Percentiles rank a stretch among this genome's conserved stretches.
Conservation (phyloP, 2,888 invertebrate species). For the Catotricha subobsoleta region DNA sequence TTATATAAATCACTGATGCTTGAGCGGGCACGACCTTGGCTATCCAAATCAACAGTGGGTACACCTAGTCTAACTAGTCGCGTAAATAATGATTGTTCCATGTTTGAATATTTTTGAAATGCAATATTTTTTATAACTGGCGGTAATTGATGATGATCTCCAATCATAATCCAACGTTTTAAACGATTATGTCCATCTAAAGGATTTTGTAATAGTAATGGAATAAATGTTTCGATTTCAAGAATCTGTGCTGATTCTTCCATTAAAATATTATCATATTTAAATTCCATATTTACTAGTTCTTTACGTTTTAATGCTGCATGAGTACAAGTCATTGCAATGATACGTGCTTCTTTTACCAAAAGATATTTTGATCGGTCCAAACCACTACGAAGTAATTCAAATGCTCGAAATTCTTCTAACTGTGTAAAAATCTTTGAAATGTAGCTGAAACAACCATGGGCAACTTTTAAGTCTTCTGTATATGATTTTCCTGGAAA, state of each 20-base stretch:
- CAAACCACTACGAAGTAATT: conserved; percentile 81
- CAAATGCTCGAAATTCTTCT: conserved; percentile 97
- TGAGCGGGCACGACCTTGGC: conserved; percentile 87
- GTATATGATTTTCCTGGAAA: conserved; percentile 62
- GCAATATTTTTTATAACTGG: conserved; percentile 99
- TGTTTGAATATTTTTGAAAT: conserved; percentile 98
- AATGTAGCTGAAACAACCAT: conserved; percentile 87
- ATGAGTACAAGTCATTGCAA: conserved; percentile 99
- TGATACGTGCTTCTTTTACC: conserved; percentile 97
- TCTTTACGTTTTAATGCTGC: conserved; percentile 94
- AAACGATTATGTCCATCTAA: conserved; percentile 88
- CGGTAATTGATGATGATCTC: conserved; percentile 96
- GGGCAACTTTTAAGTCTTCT: conserved; percentile 74
- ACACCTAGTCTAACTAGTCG: conserved; percentile 90
- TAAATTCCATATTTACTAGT: conserved; percentile 84
- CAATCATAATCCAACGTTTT: conserved; percentile 99
- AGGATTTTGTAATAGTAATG: conserved; percentile 93
- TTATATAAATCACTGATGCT: conserved; percentile 87
- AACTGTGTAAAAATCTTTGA: conserved; percentile 90
- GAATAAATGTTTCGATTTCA: conserved; percentile 99
- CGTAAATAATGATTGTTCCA: conserved; percentile 98
- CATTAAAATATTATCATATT: conserved; percentile 98
- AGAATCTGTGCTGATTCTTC: conserved; percentile 98
- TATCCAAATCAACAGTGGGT: conserved; percentile 92
- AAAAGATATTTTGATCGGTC: conserved; percentile 92